Percentiles rank a stretch among this genome's conserved stretches.
phyloP scores from a whole-genome alignment of 2,113 vertebrate genomes.

The Salminus brasiliensis region DNA sequence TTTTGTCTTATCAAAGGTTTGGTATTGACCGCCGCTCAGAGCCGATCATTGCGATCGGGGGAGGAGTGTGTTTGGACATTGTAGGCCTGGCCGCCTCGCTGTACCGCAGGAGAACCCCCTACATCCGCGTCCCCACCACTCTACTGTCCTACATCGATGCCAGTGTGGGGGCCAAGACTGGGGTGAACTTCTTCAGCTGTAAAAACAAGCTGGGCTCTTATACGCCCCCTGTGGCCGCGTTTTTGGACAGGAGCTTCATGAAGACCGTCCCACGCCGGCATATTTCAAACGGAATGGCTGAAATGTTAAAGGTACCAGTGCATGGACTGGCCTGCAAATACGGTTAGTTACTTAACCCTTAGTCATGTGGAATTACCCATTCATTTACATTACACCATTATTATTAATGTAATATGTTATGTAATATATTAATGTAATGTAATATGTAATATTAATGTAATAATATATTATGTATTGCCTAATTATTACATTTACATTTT shows the following conservation, averaged over 20 bases:
- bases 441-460: too few relatives aligned
- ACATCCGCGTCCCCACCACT: constrained; percentile 82
- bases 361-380: too few relatives aligned
- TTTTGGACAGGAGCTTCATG: constrained; percentile 82
- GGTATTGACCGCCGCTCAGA: constrained; percentile 77
- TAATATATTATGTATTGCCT: too few relatives aligned
- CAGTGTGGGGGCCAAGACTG: constrained; percentile 81
- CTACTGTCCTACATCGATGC: constrained; percentile 82
- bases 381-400: too few relatives aligned
- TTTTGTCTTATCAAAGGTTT: constrained; percentile 53
- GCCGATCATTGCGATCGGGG: constrained; percentile 82
- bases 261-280: constrained; percentile 77
- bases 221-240: constrained; percentile 74
- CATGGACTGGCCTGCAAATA: not conserved
- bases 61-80: constrained; percentile 82
- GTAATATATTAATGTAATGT: too few relatives aligned
- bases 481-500: too few relatives aligned
- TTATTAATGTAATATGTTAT: too few relatives aligned
- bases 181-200: constrained; percentile 83
- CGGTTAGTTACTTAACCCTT: not conserved
- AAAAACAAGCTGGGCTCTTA: constrained; percentile 85
- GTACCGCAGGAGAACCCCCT: constrained; percentile 80
- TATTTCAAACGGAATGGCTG: constrained; percentile 82
- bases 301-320: constrained; percentile 81
- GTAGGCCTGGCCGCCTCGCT: constrained; percentile 80